These are phyloP conservation scores for Pocillopora grandis DNA, from an alignment of 92 coral and sea anemone genomes.

Conservation along the genomic window DNA sequence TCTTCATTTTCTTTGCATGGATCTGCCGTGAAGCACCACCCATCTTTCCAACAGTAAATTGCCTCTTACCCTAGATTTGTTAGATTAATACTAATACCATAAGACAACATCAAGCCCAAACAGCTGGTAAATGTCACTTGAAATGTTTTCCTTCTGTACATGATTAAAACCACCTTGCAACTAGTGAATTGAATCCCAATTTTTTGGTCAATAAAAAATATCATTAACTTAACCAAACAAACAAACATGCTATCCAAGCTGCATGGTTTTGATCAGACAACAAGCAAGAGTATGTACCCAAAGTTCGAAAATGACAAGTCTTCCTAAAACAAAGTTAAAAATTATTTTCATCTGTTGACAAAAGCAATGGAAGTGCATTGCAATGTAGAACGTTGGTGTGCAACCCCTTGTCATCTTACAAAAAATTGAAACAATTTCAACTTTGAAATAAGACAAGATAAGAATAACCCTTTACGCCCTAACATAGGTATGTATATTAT, in stretches of 20 bases:
- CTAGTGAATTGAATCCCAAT: background rate
- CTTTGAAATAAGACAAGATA: background rate
- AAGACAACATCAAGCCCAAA: constrained; percentile 64
- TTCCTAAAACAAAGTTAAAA: background rate
- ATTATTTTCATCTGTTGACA: background rate
- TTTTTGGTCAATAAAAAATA: too few species aligned
- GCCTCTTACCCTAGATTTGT: constrained; percentile 95
- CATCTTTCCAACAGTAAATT: constrained; percentile 88
- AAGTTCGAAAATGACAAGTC: background rate
- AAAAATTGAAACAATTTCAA: background rate
- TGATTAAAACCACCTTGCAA: background rate
- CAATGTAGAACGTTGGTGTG: background rate
- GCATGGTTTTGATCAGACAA: too few species aligned
- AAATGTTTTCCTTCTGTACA: constrained; percentile 23
- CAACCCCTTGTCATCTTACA: background rate
- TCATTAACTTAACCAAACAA: too few species aligned
- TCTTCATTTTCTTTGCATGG: constrained; percentile 88
- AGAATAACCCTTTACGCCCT: background rate
- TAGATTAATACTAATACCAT: constrained; percentile 88
- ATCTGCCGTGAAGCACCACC: constrained; percentile 93
- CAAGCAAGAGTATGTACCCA: too few species aligned
- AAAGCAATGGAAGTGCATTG: background rate
- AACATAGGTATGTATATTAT: too few species aligned
- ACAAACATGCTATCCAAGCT: too few species aligned
- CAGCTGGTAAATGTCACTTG: constrained; percentile 20